Evolutionary conservation across 2,113 vertebrate genomes (phyloP).

Genomic region (Myodes glareolus): DNA sequence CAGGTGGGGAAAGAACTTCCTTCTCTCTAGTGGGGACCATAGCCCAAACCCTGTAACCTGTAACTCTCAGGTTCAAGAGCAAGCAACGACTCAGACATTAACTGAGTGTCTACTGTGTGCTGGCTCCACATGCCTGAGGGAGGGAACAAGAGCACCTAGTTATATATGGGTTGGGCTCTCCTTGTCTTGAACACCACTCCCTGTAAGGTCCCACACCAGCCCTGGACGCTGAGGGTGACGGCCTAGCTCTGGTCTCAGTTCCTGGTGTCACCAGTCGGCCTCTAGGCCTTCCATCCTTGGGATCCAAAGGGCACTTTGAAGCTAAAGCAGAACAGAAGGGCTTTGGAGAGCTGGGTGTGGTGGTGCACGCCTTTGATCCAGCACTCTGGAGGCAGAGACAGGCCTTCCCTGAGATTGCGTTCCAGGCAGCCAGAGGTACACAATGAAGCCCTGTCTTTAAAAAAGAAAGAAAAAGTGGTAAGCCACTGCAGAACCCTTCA

Average conservation of each 20-base stretch:
- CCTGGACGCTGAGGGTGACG: neutral
- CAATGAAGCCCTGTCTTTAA: neutral
- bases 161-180: neutral
- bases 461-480: too few species aligned
- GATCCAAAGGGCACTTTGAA: constrained; percentile 12
- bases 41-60: neutral
- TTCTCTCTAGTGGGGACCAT: neutral
- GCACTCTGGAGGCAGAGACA: neutral
- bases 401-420: neutral
- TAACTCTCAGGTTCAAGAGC: neutral
- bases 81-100: neutral
- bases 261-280: neutral
- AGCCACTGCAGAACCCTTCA: neutral
- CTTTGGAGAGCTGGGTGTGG: neutral
- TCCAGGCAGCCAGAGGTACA: neutral
- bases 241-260: neutral
- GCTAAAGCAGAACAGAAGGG: neutral
- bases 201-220: neutral
- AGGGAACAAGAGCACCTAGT: too few species aligned
- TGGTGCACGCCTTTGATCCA: neutral
- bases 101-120: neutral
- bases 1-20: neutral
- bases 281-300: neutral
- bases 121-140: neutral
- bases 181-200: neutral